phyloP scores from a whole-genome alignment of 2,113 vertebrate genomes.

The Arenaria interpres region DNA sequence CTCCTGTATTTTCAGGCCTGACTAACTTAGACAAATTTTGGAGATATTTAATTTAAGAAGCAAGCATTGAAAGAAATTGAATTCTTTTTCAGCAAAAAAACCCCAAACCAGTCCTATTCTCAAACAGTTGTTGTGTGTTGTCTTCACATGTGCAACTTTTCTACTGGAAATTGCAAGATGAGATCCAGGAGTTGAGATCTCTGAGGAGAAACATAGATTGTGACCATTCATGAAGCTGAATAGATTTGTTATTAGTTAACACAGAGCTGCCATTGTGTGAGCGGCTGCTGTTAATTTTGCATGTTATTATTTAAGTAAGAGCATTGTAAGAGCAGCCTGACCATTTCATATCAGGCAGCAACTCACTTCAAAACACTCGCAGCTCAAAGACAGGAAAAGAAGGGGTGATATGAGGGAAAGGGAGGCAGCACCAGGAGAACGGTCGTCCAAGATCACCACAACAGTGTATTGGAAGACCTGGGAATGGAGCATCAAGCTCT shows the following conservation, averaged over 20 bases:
- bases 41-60: not conserved
- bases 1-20: not conserved
- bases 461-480: not conserved
- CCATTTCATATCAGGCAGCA: not conserved
- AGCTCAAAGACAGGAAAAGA: not conserved
- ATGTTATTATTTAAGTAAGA: not conserved
- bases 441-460: not conserved
- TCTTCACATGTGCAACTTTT: not conserved
- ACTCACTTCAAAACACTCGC: not conserved
- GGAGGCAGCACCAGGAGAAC: not conserved
- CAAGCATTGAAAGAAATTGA: not conserved
- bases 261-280: not conserved
- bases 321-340: not conserved
- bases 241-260: not conserved
- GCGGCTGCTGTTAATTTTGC: not conserved
- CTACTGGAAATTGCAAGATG: not conserved
- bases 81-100: not conserved
- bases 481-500: not conserved
- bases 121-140: rapidly evolving
- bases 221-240: not conserved
- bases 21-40: not conserved
- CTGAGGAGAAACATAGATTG: not conserved
- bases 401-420: rapidly evolving
- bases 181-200: not conserved
- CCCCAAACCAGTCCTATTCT: not conserved